Evolutionary conservation across 2,888 invertebrate genomes (phyloP), one percentile per base, ranked within the genome.

Genomic region (Pandemis corylana): DNA sequence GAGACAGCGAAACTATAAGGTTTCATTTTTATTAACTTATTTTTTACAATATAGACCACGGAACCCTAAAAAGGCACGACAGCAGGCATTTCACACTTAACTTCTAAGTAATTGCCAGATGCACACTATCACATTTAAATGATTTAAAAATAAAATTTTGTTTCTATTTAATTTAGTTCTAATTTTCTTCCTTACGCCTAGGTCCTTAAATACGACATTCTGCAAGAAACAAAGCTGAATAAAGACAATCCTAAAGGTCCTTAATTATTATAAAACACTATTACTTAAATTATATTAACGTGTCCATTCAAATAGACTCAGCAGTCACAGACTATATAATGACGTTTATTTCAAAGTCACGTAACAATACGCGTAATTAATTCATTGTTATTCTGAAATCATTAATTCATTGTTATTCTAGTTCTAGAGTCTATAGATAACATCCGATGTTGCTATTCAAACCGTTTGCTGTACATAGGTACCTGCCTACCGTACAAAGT

Each of bases 191-290:
- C 71, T 71, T 59, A 73, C 5, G 36, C 13, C 28, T 46, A 49
- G 49, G 6, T 73, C 63, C 56, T 64, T 64, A 73, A 46, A 51
- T 59, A 64, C 13, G 15, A 67, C 41, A 49, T 53, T 68, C 15
- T n/a, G 13, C 7, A 15, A 15, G 36, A 73, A 68, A 64, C 46
- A 64, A 68, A 63, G n/a, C 73, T 64, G 46, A 68, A 59, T 64
- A 68, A 68, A 64, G 44, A 15, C 44, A 7, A 41, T 28, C 7
- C 13, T 20, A 1, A 56, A 9, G 5, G 2, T 56, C 7, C 15
- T 56, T 20, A 28, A 59, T 12, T 28, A 10, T 12, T 12, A 28
- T 3, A 28, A 10, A 28, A 56, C 5, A 7, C 10, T 28, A 12
- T 28, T 28, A 2, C 4, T 59, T 10, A 56, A 12, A 49, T 12